Conservation (phyloP, 2,113 vertebrate species). For the Scalopus aquaticus region DNA sequence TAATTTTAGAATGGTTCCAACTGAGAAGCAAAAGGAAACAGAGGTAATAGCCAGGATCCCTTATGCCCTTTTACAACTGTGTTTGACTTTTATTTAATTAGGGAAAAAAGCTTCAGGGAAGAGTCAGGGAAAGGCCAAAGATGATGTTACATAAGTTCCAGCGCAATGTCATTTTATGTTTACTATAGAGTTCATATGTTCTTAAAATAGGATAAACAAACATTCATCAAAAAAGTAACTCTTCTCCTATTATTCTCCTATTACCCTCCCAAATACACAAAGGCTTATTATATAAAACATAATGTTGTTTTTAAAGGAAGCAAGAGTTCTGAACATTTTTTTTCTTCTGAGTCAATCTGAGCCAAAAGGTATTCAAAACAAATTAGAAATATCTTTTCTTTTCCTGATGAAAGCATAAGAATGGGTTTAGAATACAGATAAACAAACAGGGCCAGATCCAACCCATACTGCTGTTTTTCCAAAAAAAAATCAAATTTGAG, state of each 20-base stretch:
- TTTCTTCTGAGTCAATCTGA: constrained; percentile 15
- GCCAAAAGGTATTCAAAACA: constrained; percentile 23
- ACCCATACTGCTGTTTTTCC: not conserved
- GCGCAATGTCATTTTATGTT: not conserved
- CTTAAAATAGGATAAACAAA: constrained; percentile 50
- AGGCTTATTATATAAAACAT: constrained; percentile 17
- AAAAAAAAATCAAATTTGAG: not conserved
- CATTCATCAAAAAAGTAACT: not conserved
- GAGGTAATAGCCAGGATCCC: not conserved
- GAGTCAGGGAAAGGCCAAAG: constrained; percentile 16
- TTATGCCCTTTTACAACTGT: not conserved
- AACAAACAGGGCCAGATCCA: not conserved
- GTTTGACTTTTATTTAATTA: not conserved
- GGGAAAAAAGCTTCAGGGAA: not conserved
- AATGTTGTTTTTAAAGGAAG: constrained; percentile 1
- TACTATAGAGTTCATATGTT: constrained; percentile 37
- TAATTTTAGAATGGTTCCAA: not conserved
- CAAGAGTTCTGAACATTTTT: not conserved
- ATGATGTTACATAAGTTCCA: not conserved
- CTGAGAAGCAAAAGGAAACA: not conserved
- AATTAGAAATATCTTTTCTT: constrained; percentile 24
- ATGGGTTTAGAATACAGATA: not conserved
- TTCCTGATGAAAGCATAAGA: not conserved
- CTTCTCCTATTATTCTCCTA: not conserved
- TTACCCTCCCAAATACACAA: constrained; percentile 30